Percentiles rank a stretch among this genome's conserved stretches.
Evolutionary conservation across 2,797 vertebrate genomes (phyloP).

Genomic region (Syngnathus rostellatus): DNA sequence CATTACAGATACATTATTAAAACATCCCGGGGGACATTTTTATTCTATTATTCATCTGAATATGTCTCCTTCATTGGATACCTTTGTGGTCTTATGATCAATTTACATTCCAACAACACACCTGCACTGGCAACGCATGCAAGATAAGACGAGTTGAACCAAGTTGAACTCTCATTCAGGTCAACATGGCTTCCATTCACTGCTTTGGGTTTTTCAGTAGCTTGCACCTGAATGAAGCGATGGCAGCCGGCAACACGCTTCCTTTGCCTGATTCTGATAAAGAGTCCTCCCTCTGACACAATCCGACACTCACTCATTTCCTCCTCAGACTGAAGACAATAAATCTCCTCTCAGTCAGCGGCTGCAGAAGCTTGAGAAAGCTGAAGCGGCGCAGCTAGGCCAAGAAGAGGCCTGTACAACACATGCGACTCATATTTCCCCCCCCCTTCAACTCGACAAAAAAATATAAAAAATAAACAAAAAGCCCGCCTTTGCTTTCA

Average conservation of each 20-base stretch:
- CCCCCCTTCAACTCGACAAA: constrained; percentile 12
- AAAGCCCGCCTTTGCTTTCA: constrained; percentile 31
- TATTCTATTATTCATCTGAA: too few relatives aligned
- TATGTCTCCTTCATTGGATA: neutral
- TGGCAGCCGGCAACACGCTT: constrained; percentile 1
- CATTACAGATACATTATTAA: too few relatives aligned
- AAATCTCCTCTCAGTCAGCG: constrained; percentile 51
- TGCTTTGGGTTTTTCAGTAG: neutral
- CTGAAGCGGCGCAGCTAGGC: constrained; percentile 32
- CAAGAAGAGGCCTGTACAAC: constrained; percentile 51
- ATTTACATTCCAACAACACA: neutral
- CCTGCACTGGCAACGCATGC: neutral
- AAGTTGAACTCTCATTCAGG: neutral
- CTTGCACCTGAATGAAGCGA: neutral
- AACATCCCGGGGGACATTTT: too few relatives aligned
- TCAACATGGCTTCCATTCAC: neutral
- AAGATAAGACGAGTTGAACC: neutral
- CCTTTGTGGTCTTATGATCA: neutral
- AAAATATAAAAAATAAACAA: constrained; percentile 25
- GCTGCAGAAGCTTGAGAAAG: constrained; percentile 40
- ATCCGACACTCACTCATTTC: constrained; percentile 62
- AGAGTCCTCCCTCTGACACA: constrained; percentile 37
- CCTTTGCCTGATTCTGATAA: constrained; percentile 22
- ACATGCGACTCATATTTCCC: constrained; percentile 49
- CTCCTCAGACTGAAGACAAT: constrained; percentile 49